These are phyloP conservation scores for Automeris io DNA, from an alignment of 2,888 invertebrate genomes.

Conservation along the genomic window DNA sequence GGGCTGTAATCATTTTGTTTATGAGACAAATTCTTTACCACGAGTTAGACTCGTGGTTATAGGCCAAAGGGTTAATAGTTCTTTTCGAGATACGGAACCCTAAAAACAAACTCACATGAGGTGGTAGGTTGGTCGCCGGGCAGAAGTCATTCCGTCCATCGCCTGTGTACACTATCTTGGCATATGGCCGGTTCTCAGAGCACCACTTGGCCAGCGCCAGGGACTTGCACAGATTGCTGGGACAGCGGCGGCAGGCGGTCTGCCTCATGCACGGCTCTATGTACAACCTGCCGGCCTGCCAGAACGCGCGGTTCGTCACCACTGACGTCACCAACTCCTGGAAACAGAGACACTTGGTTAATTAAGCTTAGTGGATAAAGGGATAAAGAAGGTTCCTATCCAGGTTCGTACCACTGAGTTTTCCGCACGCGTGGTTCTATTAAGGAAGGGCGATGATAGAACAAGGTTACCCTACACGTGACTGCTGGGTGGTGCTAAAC, in stretches of 20 bases:
- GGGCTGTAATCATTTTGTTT: not conserved
- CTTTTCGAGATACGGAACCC: not conserved
- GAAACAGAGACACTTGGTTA: conserved; percentile 10
- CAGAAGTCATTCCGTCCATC: conserved; percentile 66
- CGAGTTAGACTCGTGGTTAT: too few species aligned
- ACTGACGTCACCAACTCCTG: conserved; percentile 51
- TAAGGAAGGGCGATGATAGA: too few species aligned
- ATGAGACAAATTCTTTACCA: too few species aligned
- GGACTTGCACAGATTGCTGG: conserved; percentile 61
- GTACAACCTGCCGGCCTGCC: conserved; percentile 45
- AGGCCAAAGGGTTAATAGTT: not conserved
- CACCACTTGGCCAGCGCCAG: conserved; percentile 51
- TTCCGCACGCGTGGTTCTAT: too few species aligned
- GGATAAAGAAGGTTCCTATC: not conserved
- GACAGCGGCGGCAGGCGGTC: conserved; percentile 44
- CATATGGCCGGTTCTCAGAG: conserved; percentile 23
- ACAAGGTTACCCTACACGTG: too few species aligned
- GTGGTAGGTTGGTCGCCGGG: conserved; percentile 42
- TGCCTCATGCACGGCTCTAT: conserved; percentile 65
- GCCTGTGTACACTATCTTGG: conserved; percentile 41
- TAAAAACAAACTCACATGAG: conserved; percentile 37
- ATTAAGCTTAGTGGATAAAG: not conserved
- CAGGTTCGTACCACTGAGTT: not conserved
- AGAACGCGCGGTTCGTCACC: conserved; percentile 59
- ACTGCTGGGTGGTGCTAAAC: too few species aligned